A percentile compares a stretch with the other conserved stretches of the same genome.
phyloP scores from a whole-genome alignment of 2,113 vertebrate genomes.

The Numida meleagris region DNA sequence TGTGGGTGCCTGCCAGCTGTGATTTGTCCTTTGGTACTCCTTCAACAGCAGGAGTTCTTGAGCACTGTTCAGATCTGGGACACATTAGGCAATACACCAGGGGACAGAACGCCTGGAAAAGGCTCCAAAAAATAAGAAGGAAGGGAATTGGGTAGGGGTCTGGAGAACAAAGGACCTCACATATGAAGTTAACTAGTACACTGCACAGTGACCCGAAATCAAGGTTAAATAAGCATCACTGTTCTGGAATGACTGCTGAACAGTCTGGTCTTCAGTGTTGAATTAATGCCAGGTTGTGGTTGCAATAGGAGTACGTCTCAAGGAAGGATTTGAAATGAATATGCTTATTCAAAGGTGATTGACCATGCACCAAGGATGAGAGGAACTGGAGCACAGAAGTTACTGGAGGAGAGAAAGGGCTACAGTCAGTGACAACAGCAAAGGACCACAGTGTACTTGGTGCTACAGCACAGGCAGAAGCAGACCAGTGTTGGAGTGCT shows the following conservation, averaged over 20 bases:
- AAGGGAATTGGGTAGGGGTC: not conserved
- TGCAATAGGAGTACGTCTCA: not conserved
- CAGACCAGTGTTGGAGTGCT: not conserved
- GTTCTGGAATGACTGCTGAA: not conserved
- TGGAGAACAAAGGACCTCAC: not conserved
- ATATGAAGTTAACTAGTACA: not conserved
- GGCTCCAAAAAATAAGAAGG: not conserved
- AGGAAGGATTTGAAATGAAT: not conserved
- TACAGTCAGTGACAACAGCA: not conserved
- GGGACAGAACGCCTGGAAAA: slow-evolving; percentile 21
- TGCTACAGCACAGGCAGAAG: not conserved
- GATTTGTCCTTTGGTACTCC: not conserved
- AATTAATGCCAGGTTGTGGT: not conserved
- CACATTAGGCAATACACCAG: not conserved
- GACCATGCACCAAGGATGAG: not conserved
- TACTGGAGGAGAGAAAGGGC: not conserved
- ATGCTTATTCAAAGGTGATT: not conserved
- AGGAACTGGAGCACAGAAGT: not conserved
- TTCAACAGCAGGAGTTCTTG: not conserved
- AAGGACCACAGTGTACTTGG: not conserved
- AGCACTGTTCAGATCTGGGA: not conserved
- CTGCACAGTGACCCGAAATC: not conserved
- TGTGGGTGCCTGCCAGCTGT: not conserved
- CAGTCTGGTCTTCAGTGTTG: not conserved
- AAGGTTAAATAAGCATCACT: not conserved